phyloP scores from a whole-genome alignment of 2,888 invertebrate species.

The Lasioglossum malachurum region DNA sequence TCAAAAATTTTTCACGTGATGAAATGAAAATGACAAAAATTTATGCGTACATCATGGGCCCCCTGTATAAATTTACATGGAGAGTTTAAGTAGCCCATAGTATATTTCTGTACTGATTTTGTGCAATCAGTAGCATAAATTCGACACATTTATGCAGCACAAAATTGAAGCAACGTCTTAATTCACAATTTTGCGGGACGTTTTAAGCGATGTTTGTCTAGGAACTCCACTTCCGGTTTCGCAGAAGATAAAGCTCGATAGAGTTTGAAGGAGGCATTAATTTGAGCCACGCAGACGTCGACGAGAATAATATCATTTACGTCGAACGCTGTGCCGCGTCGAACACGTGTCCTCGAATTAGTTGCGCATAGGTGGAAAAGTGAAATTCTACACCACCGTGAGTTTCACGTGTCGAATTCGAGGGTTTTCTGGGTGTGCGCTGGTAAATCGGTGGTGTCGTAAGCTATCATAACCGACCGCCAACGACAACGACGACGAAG shows the following conservation, averaged over 20 bases:
- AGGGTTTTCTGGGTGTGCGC: constrained; percentile 53
- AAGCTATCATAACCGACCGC: constrained; percentile 47
- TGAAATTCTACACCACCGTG: constrained; percentile 76
- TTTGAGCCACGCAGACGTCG: not conserved
- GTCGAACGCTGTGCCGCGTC: constrained; percentile 30
- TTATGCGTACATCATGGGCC: too few relatives aligned
- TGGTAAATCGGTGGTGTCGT: constrained; percentile 66
- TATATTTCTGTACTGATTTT: not conserved
- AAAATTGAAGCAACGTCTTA: too few relatives aligned
- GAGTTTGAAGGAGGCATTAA: constrained; percentile 2
- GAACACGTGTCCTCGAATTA: constrained; percentile 64
- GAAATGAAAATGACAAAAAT: too few relatives aligned
- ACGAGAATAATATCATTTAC: constrained; percentile 23
- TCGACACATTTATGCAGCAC: not conserved
- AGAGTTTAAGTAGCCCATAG: too few relatives aligned
- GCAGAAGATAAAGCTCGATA: not conserved
- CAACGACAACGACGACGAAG: constrained; percentile 40
- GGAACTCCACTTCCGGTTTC: not conserved
- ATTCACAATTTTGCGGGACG: not conserved
- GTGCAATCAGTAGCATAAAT: not conserved
- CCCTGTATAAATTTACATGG: too few relatives aligned
- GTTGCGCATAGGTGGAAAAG: constrained; percentile 69
- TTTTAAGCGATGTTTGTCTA: not conserved
- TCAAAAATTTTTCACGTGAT: too few relatives aligned
- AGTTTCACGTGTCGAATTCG: constrained; percentile 47